Evolutionary conservation across 2,888 invertebrate species (phyloP).

Genomic region (Artemia sp.): DNA sequence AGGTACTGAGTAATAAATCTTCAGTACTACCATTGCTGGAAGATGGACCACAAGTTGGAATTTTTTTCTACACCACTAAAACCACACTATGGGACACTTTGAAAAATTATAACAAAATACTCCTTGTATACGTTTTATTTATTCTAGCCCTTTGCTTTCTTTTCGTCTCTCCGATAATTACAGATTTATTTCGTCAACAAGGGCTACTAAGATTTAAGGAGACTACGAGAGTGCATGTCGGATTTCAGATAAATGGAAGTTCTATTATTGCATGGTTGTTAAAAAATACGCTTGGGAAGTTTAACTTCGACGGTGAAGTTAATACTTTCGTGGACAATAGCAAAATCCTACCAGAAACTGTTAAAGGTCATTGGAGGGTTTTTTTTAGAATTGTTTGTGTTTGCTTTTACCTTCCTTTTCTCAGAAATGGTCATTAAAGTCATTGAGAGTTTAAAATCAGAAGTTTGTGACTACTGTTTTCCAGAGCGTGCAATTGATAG

Average conservation of each 20-base stretch:
- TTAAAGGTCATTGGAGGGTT: background rate
- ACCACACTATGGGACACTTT: no score
- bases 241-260: background rate
- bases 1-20: background rate
- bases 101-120: background rate
- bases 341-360: background rate
- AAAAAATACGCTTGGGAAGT: background rate
- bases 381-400: no score
- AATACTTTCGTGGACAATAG: background rate
- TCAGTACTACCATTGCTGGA: background rate
- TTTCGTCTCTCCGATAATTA: background rate
- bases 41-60: background rate
- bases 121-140: background rate
- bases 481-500: background rate
- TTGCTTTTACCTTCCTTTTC: background rate
- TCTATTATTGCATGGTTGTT: background rate
- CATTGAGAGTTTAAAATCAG: background rate
- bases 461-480: background rate
- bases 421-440: background rate
- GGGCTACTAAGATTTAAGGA: background rate
- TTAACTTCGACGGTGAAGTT: background rate
- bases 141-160: no score
- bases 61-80: background rate
- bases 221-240: background rate
- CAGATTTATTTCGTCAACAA: background rate